Base-by-base conservation (phyloP, 2,888 invertebrate genomes). In the Linnaemya vulpina region DNA sequence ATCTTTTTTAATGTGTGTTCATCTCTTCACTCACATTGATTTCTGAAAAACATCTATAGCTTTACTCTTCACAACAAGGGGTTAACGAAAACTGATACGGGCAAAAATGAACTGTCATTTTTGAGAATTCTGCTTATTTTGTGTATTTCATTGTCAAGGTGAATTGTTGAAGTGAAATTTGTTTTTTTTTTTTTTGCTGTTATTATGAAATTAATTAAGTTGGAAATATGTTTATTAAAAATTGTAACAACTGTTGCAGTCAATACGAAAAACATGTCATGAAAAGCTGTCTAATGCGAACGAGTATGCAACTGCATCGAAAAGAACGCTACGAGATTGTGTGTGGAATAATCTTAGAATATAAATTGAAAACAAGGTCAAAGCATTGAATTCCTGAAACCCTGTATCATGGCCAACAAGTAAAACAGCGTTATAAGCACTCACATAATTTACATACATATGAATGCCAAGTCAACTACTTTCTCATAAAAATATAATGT, bases 111-210 rank as follows among this genome's bases (percentile, higher is more conserved):
- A n/a, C n/a, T n/a, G n/a, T n/a, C n/a, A n/a, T n/a, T n/a, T n/a
- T n/a, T n/a, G n/a, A n/a, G n/a, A n/a, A n/a, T n/a, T n/a, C n/a
- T n/a, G n/a, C n/a, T n/a, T n/a, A n/a, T n/a, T n/a, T n/a, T n/a
- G n/a, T n/a, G n/a, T n/a, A n/a, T n/a, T n/a, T 81, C 84, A 84
- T 84, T 84, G 80, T 68, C 84, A 84, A 84, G 80, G 84, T 84
- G 40, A 84, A 71, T 76, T 55, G 22, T 67, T 76, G 40, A 53
- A 74, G 77, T 77, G 77, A 77, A 82, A 78, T 60, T 79, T 67
- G 46, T 74, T 63, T 71, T 11, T 60, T 79, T 71, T 53, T 74
- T 58, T 71, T 9, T 35, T 38, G 11, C 30, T 53, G 22, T 62
- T 65, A 46, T 71, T 55, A 55, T 55, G 46, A 73, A 43, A 67